Evolutionary conservation across 1,140 invertebrate species (phyloP).

Genomic region (Drosophila kikkawai): DNA sequence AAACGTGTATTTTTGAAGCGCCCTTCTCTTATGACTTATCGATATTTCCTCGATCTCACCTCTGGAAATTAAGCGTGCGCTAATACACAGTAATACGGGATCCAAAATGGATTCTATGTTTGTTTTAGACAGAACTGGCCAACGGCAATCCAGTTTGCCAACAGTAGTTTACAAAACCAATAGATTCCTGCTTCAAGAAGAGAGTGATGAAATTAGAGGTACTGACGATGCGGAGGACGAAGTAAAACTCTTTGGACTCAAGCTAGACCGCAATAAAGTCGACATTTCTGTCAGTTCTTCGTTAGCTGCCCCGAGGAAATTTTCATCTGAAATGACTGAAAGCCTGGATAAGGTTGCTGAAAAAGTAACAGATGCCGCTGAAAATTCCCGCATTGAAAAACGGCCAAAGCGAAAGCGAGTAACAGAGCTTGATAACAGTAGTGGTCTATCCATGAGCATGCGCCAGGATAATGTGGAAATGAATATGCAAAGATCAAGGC

Average conservation of each 20-base stretch:
- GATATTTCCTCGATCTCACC: not conserved
- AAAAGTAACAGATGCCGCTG: constrained; percentile 8
- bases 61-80: too few species aligned
- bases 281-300: constrained; percentile 16
- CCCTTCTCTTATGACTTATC: not conserved
- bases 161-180: constrained; percentile 29
- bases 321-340: not conserved
- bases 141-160: constrained; percentile 54
- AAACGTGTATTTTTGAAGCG: too few species aligned
- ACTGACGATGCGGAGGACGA: constrained; percentile 31
- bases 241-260: constrained; percentile 68
- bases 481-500: constrained; percentile 87
- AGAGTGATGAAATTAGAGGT: not conserved
- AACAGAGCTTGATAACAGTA: constrained; percentile 85
- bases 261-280: constrained; percentile 45
- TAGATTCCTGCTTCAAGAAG: not conserved
- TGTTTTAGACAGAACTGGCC: constrained; percentile 75
- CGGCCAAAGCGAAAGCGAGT: constrained; percentile 66
- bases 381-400: not conserved
- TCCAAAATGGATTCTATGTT: constrained; percentile 63
- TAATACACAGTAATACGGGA: too few species aligned
- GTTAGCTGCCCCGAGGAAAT: not conserved
- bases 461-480: constrained; percentile 86
- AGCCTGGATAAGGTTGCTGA: not conserved
- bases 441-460: constrained; percentile 77